Evolutionary conservation across 23 tunicate species (phyloP), one percentile per base, ranked within the genome.

Genomic region (Corella eumyota): DNA sequence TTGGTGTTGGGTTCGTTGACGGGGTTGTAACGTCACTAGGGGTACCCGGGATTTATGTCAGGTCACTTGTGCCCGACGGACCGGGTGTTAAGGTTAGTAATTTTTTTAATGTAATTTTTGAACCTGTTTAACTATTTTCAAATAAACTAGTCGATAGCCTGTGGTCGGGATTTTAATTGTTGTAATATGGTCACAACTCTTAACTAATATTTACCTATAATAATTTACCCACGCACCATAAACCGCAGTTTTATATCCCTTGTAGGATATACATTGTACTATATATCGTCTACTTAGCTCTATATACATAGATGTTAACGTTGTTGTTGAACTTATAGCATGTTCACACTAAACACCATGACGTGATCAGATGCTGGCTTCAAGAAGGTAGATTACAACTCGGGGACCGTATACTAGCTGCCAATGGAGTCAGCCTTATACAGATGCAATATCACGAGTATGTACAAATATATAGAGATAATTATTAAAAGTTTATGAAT

Each of bases 311-410:
- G n/a, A n/a, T n/a, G n/a, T n/a, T n/a, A n/a, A n/a, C n/a, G n/a
- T n/a, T n/a, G n/a, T n/a, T n/a, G n/a, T n/a, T n/a, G n/a, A n/a
- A n/a, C n/a, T 62, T 59, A 1, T 50, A 84, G 85, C 85, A 77
- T 48, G 50, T 67, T 1, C 79, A 57, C 36, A 70, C 75, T 57
- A 77, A 86, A 60, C 85, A 77, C 60, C 85, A 77, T 25, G 95
- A 88, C 55, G 81, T 88, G 3, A 78, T 88, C 17, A 59, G 46
- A 31, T 88, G 96, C 34, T 74, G 81, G 81, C 63, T 88, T 5
- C 96, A 78, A 68, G 83, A 88, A 32, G 96, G 96, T 22, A 68
- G 87, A 25, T 64, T 88, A 30, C 81, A 80, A 36, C 53, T 88
- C 32, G 96, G 96, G 13, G 96, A 88, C 46, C 61, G 87, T 34